Conservation (phyloP, 2,797 vertebrate species). For the Euphonia xanthogaster region DNA sequence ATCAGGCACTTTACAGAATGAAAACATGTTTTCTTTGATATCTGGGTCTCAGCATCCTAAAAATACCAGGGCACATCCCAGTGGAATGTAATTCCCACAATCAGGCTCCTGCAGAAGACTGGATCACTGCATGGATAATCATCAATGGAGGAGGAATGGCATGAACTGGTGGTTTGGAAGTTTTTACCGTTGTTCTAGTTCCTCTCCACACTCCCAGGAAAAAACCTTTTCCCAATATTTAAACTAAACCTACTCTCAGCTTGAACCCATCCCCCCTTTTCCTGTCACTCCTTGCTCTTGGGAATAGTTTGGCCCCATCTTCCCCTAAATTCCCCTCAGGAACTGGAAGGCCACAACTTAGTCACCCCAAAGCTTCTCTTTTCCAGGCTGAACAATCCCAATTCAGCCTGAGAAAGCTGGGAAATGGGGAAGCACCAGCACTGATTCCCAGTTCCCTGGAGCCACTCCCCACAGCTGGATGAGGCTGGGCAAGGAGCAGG, state of each 20-base stretch:
- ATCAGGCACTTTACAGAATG: neutral
- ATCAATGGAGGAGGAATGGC: neutral
- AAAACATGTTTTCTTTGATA: neutral
- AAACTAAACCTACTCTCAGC: neutral
- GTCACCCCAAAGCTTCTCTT: neutral
- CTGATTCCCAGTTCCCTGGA: neutral
- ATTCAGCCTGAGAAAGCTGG: neutral
- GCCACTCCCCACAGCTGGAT: neutral
- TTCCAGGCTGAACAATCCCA: fast-evolving
- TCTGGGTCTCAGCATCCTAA: neutral
- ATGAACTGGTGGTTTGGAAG: neutral
- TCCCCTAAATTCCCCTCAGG: neutral
- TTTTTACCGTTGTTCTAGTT: fast-evolving
- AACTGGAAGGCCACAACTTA: neutral
- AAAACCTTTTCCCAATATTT: neutral
- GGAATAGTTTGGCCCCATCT: neutral
- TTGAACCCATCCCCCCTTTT: neutral
- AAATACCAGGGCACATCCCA: neutral
- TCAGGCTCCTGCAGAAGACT: neutral
- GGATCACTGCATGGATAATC: neutral
- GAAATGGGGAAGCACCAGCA: neutral
- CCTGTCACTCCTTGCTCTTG: neutral
- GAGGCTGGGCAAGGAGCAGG: neutral
- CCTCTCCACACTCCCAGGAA: neutral
- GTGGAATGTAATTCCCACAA: neutral